A percentile compares a stretch with the other conserved stretches of the same genome.
These are phyloP conservation scores for Amphilophus citrinellus DNA, from an alignment of 2,113 vertebrate species.

Conservation along the genomic window DNA sequence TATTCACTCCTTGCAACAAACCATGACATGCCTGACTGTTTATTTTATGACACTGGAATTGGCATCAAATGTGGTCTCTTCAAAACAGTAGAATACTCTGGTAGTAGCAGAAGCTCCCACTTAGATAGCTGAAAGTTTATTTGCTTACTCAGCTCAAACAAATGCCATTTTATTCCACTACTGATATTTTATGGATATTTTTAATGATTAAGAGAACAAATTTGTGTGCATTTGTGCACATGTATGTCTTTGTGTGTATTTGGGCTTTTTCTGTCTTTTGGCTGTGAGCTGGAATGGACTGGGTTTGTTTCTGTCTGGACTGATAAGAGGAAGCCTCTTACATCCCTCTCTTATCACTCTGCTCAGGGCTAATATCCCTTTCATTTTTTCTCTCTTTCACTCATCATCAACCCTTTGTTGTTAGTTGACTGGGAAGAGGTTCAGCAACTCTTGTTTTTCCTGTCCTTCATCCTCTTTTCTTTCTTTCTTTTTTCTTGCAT, in stretches of 20 bases:
- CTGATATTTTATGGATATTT: slow-evolving; percentile 38
- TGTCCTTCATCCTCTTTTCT: slow-evolving; percentile 34
- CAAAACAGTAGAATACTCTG: neutral
- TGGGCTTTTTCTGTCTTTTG: slow-evolving; percentile 56
- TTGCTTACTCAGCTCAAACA: slow-evolving; percentile 53
- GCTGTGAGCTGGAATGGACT: slow-evolving; percentile 64
- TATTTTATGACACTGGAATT: neutral
- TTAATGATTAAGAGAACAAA: slow-evolving; percentile 18
- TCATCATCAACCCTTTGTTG: slow-evolving; percentile 66
- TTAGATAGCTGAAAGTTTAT: slow-evolving; percentile 23
- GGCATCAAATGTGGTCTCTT: neutral
- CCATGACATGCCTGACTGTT: neutral
- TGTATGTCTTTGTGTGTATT: slow-evolving; percentile 33
- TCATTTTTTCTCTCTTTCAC: slow-evolving; percentile 60
- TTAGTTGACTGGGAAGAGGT: slow-evolving; percentile 50
- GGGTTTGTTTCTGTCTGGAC: slow-evolving; percentile 73
- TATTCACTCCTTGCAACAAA: neutral
- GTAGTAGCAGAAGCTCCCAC: neutral
- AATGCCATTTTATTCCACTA: slow-evolving; percentile 6
- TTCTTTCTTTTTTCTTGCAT: neutral
- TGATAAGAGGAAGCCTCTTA: slow-evolving; percentile 82
- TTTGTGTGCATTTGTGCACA: slow-evolving; percentile 18
- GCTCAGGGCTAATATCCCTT: slow-evolving; percentile 78
- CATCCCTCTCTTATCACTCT: slow-evolving; percentile 73
- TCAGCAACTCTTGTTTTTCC: slow-evolving; percentile 44